phyloP scores from a whole-genome alignment of 35 echinoderm and acorn worm genomes.

The Eucidaris tribuloides region DNA sequence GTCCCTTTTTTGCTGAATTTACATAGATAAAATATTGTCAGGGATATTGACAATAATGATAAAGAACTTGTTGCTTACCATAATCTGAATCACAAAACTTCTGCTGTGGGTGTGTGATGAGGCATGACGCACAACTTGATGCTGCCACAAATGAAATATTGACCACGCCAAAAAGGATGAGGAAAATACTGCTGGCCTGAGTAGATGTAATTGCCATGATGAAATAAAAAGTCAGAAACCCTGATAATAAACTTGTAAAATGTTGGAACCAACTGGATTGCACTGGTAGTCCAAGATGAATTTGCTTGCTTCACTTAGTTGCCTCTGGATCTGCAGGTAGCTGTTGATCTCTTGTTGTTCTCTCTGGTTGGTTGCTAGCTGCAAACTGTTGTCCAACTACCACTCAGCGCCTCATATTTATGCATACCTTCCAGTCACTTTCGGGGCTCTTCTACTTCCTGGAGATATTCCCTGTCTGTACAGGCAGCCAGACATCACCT shows the following conservation, averaged over 20 bases:
- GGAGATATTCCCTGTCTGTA: no score
- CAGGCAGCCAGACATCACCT: no score
- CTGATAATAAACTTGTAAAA: neutral
- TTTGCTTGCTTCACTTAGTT: no score
- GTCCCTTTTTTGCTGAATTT: no score
- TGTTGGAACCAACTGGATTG: neutral
- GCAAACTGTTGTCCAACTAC: constrained; percentile 26
- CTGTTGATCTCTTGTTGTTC: neutral
- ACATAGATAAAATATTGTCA: no score
- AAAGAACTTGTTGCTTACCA: no score
- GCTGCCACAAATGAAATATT: neutral
- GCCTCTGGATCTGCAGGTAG: neutral
- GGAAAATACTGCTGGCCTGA: neutral
- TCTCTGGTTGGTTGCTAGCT: constrained; percentile 4
- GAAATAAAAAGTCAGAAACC: neutral
- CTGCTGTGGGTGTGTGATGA: constrained; percentile 51
- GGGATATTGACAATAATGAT: no score
- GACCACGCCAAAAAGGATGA: neutral
- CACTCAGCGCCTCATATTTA: neutral
- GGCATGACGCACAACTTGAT: constrained; percentile 29
- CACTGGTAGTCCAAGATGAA: neutral
- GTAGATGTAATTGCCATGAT: neutral
- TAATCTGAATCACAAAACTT: constrained; percentile 48
- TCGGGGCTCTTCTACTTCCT: no score
- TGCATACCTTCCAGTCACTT: neutral